Base-by-base conservation (phyloP, 2,888 invertebrate genomes). In the Ochropacha duplaris region DNA sequence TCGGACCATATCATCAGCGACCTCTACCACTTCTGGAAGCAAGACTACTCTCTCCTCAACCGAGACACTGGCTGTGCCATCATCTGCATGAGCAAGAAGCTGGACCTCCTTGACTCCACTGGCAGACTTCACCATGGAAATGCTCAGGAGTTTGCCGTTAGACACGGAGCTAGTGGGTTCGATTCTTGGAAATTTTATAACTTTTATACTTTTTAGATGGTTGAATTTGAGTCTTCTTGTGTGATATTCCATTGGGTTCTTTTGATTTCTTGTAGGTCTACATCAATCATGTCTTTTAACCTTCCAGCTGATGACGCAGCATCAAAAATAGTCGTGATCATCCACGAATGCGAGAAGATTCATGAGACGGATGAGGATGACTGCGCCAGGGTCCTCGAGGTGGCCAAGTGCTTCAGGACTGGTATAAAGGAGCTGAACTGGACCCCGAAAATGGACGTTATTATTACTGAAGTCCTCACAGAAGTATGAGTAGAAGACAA, bases 21-120 rank as follows among this genome's bases (percentile, higher is more conserved):
- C 56, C 62, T 90, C 31, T 87, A 84, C 64, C 80, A 85, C 65
- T 87, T 77, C 65, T 90, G 90, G 89, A 87, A 86, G 62, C 70
- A 83, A 58, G 84, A 88, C 36, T 83, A 81, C 36, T 65, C 74
- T 0, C 67, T 79, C 0, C 62, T 87, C 12, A 74, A 77, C 59
- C 71, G 87, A 0, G 86, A 87, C 36, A 78, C 80, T 0, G 86
- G 86, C 14, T 86, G 86, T 50, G 78, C 81, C 54, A 80, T 86
- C 59, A 73, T 82, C 60, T 86, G 86, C 67, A 84, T 86, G 86
- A 79, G 82, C 65, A 76, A 79, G 64, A 86, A 85, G 57, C 66
- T 84, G 16, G 72, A 84, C 14, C 70, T 86, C 12, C 60, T 86
- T 2, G 81, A 80, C 54, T 59, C 59, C 0, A 68, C 64, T 1